Conservation (phyloP, 2,888 invertebrate species). For the Hirtodrosophila confusa region DNA sequence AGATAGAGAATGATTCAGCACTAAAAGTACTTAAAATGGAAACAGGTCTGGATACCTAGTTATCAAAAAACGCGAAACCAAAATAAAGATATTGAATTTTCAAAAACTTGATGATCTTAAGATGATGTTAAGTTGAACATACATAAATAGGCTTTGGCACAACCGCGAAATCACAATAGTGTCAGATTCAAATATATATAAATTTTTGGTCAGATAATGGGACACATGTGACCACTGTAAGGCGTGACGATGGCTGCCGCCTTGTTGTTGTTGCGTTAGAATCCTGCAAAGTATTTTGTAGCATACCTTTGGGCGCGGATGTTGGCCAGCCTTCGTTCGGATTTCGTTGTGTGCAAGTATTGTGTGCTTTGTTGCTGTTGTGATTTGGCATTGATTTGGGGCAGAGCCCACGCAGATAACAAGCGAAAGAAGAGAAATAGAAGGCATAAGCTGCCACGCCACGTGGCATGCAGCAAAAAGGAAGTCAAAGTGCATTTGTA, state of each 20-base stretch:
- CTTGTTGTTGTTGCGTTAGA: slow-evolving; percentile 1
- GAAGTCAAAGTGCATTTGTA: slow-evolving; percentile 66
- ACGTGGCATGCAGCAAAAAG: slow-evolving; percentile 35
- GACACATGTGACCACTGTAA: background rate
- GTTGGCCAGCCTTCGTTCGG: background rate
- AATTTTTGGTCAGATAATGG: no score
- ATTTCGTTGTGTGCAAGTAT: slow-evolving; percentile 1
- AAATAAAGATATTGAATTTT: no score
- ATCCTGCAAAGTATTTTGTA: slow-evolving; percentile 4
- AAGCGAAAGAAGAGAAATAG: slow-evolving; percentile 21
- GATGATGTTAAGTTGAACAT: no score
- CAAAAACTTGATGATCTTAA: no score
- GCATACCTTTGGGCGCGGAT: slow-evolving; percentile 36
- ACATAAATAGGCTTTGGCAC: no score
- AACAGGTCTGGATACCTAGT: no score
- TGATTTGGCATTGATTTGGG: slow-evolving; percentile 47
- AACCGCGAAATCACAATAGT: no score
- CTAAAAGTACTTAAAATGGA: no score
- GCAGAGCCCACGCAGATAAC: slow-evolving; percentile 34
- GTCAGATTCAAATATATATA: no score
- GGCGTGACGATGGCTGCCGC: slow-evolving; percentile 43
- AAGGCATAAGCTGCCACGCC: slow-evolving; percentile 28
- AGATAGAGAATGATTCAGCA: no score
- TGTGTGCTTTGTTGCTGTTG: slow-evolving; percentile 17
- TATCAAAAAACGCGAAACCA: no score